These are phyloP conservation scores for Yponomeuta sedellus DNA, from an alignment of 2,888 invertebrate genomes.

Conservation along the genomic window DNA sequence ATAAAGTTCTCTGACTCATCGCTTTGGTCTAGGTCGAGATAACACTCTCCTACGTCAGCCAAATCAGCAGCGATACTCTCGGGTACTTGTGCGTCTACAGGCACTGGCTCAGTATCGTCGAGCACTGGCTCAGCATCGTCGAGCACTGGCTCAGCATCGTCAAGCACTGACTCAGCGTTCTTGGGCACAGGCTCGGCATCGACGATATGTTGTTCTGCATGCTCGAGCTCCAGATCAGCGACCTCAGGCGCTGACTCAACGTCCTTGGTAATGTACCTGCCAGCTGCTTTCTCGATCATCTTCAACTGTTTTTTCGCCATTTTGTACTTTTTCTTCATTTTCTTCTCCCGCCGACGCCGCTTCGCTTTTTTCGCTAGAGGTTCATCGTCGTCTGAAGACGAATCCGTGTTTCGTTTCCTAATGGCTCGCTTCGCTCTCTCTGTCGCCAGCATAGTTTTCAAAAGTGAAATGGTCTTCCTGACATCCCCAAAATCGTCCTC, in stretches of 20 bases:
- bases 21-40: too few relatives aligned
- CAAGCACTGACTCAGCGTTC: too few relatives aligned
- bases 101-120: too few relatives aligned
- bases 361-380: constrained; percentile 7
- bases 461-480: neutral
- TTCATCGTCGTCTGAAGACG: constrained; percentile 11
- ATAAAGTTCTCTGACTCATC: too few relatives aligned
- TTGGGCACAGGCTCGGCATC: too few relatives aligned
- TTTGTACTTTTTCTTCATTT: neutral
- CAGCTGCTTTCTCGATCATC: neutral
- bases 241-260: neutral
- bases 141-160: too few relatives aligned
- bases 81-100: too few relatives aligned
- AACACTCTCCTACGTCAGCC: too few relatives aligned
- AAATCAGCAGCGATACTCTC: too few relatives aligned
- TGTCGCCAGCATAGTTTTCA: neutral
- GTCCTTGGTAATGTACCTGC: neutral
- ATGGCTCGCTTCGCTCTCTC: neutral
- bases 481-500: constrained; percentile 12
- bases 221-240: neutral
- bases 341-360: neutral
- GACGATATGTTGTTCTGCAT: too few relatives aligned
- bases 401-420: neutral
- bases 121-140: too few relatives aligned
- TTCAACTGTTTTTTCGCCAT: constrained; percentile 1